phyloP scores from a whole-genome alignment of 2,888 invertebrate species.

The Conistra vaccinii region DNA sequence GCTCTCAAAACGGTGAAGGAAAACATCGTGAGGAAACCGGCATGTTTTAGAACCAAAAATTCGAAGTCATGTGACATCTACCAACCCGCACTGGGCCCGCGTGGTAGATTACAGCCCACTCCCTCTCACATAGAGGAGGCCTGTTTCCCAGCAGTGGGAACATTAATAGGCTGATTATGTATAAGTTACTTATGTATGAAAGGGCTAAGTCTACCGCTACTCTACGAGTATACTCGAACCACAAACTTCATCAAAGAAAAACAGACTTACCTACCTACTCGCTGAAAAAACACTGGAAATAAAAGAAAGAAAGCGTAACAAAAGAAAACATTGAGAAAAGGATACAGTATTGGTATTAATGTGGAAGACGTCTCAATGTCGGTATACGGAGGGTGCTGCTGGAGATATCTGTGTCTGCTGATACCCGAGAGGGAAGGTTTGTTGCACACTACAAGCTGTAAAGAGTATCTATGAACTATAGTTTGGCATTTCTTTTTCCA shows the following conservation, averaged over 20 bases:
- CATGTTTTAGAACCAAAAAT: too few relatives aligned
- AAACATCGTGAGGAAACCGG: too few relatives aligned
- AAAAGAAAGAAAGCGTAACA: constrained; percentile 11
- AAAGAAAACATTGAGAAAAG: constrained; percentile 47
- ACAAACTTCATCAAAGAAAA: constrained; percentile 12
- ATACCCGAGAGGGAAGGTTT: constrained; percentile 67
- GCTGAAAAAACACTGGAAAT: constrained; percentile 22
- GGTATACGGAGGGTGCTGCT: constrained; percentile 77
- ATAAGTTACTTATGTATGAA: too few relatives aligned
- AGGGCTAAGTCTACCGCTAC: not conserved
- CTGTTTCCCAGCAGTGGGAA: too few relatives aligned
- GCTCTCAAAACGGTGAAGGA: too few relatives aligned
- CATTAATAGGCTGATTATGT: too few relatives aligned
- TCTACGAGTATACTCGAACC: not conserved
- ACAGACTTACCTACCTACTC: not conserved
- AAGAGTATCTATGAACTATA: too few relatives aligned
- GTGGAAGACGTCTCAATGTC: constrained; percentile 80
- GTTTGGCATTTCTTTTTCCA: not conserved
- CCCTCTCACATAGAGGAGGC: too few relatives aligned
- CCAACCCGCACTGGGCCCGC: too few relatives aligned
- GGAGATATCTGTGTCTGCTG: constrained; percentile 75
- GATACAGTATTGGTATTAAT: constrained; percentile 73
- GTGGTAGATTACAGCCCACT: too few relatives aligned
- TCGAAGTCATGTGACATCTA: too few relatives aligned
- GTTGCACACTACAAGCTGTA: constrained; percentile 56